phyloP scores from a whole-genome alignment of 2,113 vertebrate species.

The Marcusenius ussheri region DNA sequence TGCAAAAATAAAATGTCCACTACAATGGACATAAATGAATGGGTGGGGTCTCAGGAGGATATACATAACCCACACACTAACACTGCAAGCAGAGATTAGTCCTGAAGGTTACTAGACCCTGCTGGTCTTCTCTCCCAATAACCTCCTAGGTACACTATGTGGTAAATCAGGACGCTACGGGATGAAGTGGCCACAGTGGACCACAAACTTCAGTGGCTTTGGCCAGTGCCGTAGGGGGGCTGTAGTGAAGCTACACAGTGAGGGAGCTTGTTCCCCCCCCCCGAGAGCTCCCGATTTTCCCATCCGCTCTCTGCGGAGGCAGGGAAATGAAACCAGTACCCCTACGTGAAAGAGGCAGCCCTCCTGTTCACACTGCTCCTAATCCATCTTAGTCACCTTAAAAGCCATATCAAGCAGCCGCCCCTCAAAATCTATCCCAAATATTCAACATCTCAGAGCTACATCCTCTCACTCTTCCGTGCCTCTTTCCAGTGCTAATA shows the following conservation, averaged over 20 bases:
- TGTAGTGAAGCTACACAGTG: conserved; percentile 1
- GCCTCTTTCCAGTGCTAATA: neutral
- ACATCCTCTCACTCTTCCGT: neutral
- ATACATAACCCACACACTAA: neutral
- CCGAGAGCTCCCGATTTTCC: neutral
- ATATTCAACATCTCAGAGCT: conserved; percentile 10
- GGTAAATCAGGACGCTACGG: neutral
- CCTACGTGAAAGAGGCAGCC: neutral
- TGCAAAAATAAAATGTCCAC: too few species aligned
- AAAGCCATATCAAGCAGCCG: neutral
- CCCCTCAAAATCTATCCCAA: neutral
- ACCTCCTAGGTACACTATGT: neutral
- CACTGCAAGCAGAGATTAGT: neutral
- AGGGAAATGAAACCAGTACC: neutral
- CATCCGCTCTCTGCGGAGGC: neutral
- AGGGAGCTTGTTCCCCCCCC: neutral
- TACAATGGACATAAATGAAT: too few species aligned
- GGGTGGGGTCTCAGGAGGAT: too few species aligned
- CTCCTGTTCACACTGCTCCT: neutral
- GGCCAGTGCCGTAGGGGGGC: neutral
- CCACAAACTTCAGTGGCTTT: neutral
- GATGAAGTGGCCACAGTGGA: neutral
- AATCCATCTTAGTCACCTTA: conserved; percentile 20
- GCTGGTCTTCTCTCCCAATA: neutral
- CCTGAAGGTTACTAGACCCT: neutral